These are phyloP conservation scores for Mus pahari DNA, from an alignment of 2,113 vertebrate species.

Conservation along the genomic window DNA sequence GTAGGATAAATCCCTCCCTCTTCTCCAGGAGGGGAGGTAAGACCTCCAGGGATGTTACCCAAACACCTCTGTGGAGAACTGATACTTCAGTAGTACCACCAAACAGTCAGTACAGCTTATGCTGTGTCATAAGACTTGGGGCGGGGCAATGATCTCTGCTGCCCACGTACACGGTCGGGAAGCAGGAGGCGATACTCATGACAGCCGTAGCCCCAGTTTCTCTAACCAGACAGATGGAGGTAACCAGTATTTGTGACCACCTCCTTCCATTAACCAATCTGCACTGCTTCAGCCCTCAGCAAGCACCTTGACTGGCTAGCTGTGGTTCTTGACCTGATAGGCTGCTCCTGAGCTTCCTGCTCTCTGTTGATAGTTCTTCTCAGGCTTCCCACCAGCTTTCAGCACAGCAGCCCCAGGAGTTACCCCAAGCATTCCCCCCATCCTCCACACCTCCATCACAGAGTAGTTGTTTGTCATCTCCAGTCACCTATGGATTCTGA, in stretches of 20 bases:
- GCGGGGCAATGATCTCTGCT: background rate
- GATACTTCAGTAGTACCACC: background rate
- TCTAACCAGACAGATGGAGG: background rate
- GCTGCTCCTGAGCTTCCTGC: background rate
- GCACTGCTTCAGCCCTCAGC: background rate
- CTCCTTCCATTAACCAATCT: background rate
- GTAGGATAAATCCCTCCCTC: background rate
- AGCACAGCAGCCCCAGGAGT: background rate
- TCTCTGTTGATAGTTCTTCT: background rate
- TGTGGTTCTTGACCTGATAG: background rate
- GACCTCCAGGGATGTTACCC: background rate
- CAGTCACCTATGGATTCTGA: background rate
- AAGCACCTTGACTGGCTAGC: background rate
- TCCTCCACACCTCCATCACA: background rate
- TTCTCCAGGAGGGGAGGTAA: background rate
- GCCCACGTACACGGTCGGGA: background rate
- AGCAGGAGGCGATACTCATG: background rate
- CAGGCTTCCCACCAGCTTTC: background rate
- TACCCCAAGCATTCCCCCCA: background rate
- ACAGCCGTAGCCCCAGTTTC: background rate
- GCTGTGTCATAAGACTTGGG: background rate
- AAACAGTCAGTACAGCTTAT: background rate
- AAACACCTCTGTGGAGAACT: background rate
- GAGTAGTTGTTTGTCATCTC: background rate
- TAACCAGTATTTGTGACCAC: background rate